Evolutionary conservation across 2,797 vertebrate genomes (phyloP), one percentile per base, ranked within the genome.

Genomic region (Silurus aristotelis): DNA sequence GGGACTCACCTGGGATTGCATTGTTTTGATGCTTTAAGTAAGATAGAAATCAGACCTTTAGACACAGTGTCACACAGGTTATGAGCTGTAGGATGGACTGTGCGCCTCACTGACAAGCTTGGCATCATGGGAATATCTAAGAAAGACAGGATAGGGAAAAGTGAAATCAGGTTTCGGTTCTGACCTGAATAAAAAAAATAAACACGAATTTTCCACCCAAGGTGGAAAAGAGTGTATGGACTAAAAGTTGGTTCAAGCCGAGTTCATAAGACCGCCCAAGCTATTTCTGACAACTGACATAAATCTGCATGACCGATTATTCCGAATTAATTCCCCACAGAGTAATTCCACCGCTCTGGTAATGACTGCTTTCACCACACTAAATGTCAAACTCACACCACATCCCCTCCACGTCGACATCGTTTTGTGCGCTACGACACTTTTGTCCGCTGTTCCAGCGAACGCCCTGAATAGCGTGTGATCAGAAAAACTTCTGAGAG

Each of bases 1-100:
- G 82, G 82, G 81, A 27, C 84, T 83, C 89, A n/a, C 85, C n/a
- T 70, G 88, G 89, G 89, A 88, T 85, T 71, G 64, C 81, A 83
- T 85, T 87, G 89, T 82, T 84, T 86, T 72, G 64, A 85, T 87
- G 86, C 85, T 87, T 89, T 88, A 89, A 87, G 88, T 80, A 83
- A 89, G 87, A 87, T 83, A 79, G 83, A 88, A 87, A 89, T 84
- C 88, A 81, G 86, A 87, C 84, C 87, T 86, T 83, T 75, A 88
- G 88, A 89, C 87, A 84, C 84, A 46, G 83, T 87, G 88, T 87
- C 88, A 88, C 82, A 80, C 79, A 70, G 86, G 86, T 88, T 85
- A 85, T 87, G 87, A 84, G 88, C 89, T 86, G 80, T 76, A 84
- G 84, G 82, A 89, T 87, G 86, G 86, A 84, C 83, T 84, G 80